Base-by-base conservation (phyloP, 1,140 invertebrate genomes). In the Hypsibius dujardini region DNA sequence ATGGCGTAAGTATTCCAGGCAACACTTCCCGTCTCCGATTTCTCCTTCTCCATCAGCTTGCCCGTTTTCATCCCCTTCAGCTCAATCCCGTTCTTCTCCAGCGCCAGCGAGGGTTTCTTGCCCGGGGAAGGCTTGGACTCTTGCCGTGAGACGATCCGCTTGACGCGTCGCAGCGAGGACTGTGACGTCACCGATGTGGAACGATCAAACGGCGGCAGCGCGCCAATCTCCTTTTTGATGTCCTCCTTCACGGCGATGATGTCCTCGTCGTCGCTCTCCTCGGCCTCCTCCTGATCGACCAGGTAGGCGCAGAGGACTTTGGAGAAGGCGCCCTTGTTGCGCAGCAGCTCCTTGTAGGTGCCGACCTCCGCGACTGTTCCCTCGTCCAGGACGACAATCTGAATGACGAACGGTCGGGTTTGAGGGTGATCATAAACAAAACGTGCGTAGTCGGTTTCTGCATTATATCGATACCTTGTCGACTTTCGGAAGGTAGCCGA, bases 401-500 rank as follows among this genome's bases (percentile, higher is more conserved):
- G 84, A 56, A n/a, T n/a, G n/a, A n/a, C n/a, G n/a, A n/a, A n/a
- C n/a, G n/a, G n/a, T n/a, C n/a, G n/a, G n/a, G n/a, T n/a, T n/a
- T n/a, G n/a, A n/a, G n/a, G n/a, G n/a, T n/a, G n/a, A n/a, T n/a
- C n/a, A n/a, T n/a, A n/a, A n/a, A n/a, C n/a, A n/a, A n/a, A n/a
- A n/a, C n/a, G n/a, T n/a, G n/a, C n/a, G n/a, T n/a, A n/a, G n/a
- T n/a, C n/a, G n/a, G n/a, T n/a, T n/a, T n/a, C n/a, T n/a, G n/a
- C n/a, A n/a, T n/a, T n/a, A n/a, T n/a, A n/a, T n/a, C n/a, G n/a
- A n/a, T 45, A 81, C 79, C 14, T 73, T 70, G 80, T 95, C 90
- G 0, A 89, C 87, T 77, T 92, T 85, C 0, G 89, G 87, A 73
- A 95, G 81, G 77, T 89, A 92, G 1, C 89, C 89, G 60, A 95